phyloP scores from a whole-genome alignment of 2,113 vertebrate genomes.

The Uria aalge region DNA sequence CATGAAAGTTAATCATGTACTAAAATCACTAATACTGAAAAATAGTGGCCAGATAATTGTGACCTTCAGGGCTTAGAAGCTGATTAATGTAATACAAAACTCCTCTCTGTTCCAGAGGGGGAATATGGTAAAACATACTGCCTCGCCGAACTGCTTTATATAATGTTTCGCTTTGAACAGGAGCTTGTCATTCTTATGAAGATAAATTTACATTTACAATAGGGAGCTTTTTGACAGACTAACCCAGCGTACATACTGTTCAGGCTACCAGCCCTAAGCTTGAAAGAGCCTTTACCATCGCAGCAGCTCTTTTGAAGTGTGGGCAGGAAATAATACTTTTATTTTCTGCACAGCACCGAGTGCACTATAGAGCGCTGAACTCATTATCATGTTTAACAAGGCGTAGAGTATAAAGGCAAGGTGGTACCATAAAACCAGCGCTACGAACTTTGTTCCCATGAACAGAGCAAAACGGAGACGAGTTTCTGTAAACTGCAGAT shows the following conservation, averaged over 20 bases:
- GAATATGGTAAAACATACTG: not conserved
- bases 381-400: slow-evolving; percentile 54
- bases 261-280: not conserved
- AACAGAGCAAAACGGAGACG: not conserved
- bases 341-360: slow-evolving; percentile 19
- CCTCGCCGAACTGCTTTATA: not conserved
- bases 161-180: slow-evolving; percentile 1
- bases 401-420: slow-evolving; percentile 3
- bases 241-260: not conserved
- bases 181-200: not conserved
- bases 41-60: slow-evolving; percentile 59
- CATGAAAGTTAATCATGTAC: slow-evolving; percentile 38
- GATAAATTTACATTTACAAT: not conserved
- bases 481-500: slow-evolving; percentile 7
- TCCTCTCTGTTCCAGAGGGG: not conserved
- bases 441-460: not conserved
- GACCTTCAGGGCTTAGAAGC: slow-evolving; percentile 54
- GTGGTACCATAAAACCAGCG: slow-evolving; percentile 9
- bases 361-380: not conserved
- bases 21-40: slow-evolving; percentile 65
- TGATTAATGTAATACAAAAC: slow-evolving; percentile 51
- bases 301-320: slow-evolving; percentile 18
- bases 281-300: not conserved
- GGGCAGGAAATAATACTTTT: slow-evolving; percentile 42
- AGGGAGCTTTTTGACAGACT: not conserved